These are phyloP conservation scores for Schlechtendalia chinensis DNA, from an alignment of 1,140 invertebrate genomes.

Conservation along the genomic window DNA sequence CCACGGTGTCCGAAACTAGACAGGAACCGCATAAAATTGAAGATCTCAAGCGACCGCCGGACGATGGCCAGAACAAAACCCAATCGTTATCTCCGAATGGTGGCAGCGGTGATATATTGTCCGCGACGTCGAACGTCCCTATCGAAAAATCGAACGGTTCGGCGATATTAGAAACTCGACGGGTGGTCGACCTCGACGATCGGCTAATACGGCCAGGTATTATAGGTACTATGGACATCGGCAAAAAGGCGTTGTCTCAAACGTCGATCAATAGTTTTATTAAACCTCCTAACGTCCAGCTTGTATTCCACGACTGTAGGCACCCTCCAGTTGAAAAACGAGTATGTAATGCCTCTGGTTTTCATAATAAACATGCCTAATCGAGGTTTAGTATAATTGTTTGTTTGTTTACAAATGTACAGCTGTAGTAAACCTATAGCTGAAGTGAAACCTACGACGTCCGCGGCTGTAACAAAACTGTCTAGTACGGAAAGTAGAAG, in stretches of 20 bases:
- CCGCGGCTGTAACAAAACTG: no score
- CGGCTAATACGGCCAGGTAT: neutral
- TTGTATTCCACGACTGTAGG: neutral
- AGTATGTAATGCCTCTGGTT: neutral
- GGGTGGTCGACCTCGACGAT: neutral
- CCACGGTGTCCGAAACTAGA: neutral
- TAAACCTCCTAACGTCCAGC: neutral
- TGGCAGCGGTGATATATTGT: neutral
- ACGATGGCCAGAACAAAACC: no score
- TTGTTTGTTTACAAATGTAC: neutral
- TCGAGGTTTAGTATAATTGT: no score
- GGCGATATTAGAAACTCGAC: neutral
- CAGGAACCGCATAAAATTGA: neutral
- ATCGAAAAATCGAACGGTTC: neutral
- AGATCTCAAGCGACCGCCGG: no score
- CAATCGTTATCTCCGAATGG: neutral
- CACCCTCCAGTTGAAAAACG: constrained; percentile 4
- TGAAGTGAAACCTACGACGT: constrained; percentile 35
- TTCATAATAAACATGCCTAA: no score
- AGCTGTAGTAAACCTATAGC: constrained; percentile 32
- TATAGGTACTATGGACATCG: no score
- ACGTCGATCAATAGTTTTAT: neutral
- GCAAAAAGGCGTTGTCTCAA: neutral
- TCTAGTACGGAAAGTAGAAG: neutral
- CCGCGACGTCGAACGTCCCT: neutral